Evolutionary conservation across 2,797 vertebrate genomes (phyloP), one percentile per base, ranked within the genome.

Genomic region (Prionace glauca): DNA sequence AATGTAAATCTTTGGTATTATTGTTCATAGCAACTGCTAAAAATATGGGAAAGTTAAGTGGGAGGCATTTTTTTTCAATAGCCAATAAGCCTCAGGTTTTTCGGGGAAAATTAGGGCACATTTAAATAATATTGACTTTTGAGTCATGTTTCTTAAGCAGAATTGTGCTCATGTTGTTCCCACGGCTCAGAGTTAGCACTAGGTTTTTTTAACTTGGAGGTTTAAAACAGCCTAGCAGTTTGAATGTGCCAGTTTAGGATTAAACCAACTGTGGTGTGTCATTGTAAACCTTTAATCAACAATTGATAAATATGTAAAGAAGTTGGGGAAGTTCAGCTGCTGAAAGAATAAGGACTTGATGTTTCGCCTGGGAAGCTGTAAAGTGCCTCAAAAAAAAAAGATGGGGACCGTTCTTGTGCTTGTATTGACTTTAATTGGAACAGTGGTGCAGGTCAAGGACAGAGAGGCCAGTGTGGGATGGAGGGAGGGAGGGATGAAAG

Each of bases 51-150:
- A 41, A 67, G 60, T 32, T 67, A 67, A 92, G 32, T n/a, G 9
- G n/a, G 62, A 36, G 65, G 90, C 26, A 32, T n/a, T 36, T 36
- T 22, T 67, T 67, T 32, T 36, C n/a, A 67, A 92, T 92, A 62
- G 36, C 90, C n/a, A 41, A 36, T 36, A n/a, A 62, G 90, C 32
- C 90, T 84, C 62, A 3, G 90, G 62, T 20, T 92, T 41, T 91
- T 91, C 16, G 10, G 88, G 16, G 32, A 65, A 67, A 92, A 92
- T 7, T 65, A 67, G n/a, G 32, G 62, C 90, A 67, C 60, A 67
- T 67, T 92, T 92, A 92, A 92, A 92, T 92, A 92, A 36, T 92
- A 92, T 92, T 92, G 90, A 36, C 90, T 92, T 92, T 92, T 36
- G n/a, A 65, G 67, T 92, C 90, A 92, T n/a, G 62, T 92, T 65